Evolutionary conservation across 2,888 invertebrate genomes (phyloP).

Genomic region (Ochropacha duplaris): DNA sequence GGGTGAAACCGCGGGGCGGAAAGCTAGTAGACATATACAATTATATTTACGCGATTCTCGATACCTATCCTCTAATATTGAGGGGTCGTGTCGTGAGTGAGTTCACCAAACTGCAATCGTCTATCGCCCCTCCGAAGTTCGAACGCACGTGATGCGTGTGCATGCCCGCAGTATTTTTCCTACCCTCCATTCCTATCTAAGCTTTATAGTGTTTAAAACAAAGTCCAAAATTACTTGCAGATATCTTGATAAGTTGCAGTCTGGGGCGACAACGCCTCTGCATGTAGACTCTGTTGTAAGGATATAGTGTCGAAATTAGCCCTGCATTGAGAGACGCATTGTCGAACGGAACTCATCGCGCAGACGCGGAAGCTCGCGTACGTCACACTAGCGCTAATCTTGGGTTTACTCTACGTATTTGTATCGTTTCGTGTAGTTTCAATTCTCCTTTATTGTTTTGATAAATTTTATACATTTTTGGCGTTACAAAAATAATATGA

Average conservation of each 20-base stretch:
- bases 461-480: conserved; percentile 21
- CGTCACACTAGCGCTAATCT: conserved; percentile 77
- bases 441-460: conserved; percentile 20
- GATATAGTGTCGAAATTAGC: conserved; percentile 64
- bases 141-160: conserved; percentile 63
- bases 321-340: conserved; percentile 46
- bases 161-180: conserved; percentile 50
- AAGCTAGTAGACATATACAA: neutral
- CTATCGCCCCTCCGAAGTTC: conserved; percentile 49
- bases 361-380: conserved; percentile 74
- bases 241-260: conserved; percentile 47
- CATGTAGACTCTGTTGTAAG: conserved; percentile 59
- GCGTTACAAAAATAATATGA: conserved; percentile 15
- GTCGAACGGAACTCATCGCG: conserved; percentile 57
- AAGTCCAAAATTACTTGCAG: conserved; percentile 27
- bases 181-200: conserved; percentile 22
- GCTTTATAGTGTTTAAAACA: conserved; percentile 15
- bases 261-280: conserved; percentile 47
- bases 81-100: conserved; percentile 51
- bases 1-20: too few relatives aligned
- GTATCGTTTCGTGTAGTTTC: conserved; percentile 26
- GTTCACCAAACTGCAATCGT: conserved; percentile 74
- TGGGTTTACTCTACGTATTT: conserved; percentile 52
- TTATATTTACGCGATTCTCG: conserved; percentile 43
- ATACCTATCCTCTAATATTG: conserved; percentile 33